These are phyloP conservation scores for Drosophila tani DNA, from an alignment of 1,140 invertebrate species.

Conservation along the genomic window DNA sequence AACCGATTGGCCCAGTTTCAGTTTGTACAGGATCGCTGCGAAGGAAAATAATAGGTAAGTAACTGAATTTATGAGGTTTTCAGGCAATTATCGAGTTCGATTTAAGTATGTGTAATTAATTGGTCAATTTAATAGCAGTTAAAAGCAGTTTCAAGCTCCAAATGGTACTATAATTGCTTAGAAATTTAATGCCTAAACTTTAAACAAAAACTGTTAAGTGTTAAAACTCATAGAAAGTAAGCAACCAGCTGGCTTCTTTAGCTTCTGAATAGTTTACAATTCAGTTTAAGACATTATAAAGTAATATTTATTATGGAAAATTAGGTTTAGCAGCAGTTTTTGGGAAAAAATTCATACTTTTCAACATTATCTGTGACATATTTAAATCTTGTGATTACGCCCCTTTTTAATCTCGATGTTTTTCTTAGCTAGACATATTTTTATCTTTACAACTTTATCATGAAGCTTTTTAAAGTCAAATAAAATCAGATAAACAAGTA, in stretches of 20 bases:
- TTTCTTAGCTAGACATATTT: not conserved
- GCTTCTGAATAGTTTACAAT: not conserved
- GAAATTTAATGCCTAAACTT: not conserved
- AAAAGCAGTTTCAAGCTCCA: no score
- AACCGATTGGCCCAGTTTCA: constrained; percentile 98
- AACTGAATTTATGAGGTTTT: not conserved
- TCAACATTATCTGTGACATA: not conserved
- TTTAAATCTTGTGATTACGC: not conserved
- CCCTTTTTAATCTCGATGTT: not conserved
- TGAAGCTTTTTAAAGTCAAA: not conserved
- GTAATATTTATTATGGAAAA: not conserved
- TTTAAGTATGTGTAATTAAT: not conserved
- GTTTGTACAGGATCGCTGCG: constrained; percentile 97
- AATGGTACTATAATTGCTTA: not conserved
- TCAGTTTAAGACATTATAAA: not conserved
- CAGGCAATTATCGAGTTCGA: constrained; percentile 7
- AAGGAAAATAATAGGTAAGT: constrained; percentile 34
- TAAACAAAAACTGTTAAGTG: not conserved
- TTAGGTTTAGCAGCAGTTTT: not conserved
- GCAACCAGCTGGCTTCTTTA: not conserved
- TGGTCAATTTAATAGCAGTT: not conserved
- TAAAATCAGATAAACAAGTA: constrained; percentile 3
- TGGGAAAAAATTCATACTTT: not conserved
- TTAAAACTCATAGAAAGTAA: not conserved
- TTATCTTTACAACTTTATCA: no score